Base-by-base conservation (phyloP, 2,113 vertebrate genomes). In the Suncus etruscus region DNA sequence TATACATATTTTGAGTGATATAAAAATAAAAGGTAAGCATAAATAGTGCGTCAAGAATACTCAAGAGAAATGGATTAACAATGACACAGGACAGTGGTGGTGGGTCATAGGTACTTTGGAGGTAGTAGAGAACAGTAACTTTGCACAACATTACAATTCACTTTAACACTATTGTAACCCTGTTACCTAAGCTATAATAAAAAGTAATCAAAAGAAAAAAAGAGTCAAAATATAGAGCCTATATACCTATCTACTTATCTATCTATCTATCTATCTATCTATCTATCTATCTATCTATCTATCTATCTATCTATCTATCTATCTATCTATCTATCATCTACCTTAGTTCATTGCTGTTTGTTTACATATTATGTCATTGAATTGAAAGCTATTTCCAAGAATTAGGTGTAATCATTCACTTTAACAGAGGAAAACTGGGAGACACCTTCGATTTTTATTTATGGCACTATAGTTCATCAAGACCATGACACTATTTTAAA, bases 311-410 rank as follows among this genome's bases (percentile, higher is more conserved):
- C 39, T 39, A 39, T 39, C 39, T 39, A 5, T 39, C 39, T 39
- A 5, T 39, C 39, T 39, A 5, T 39, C 39, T 39, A 5, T 39
- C 39, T 39, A n/a, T n/a, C n/a, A n/a, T n/a, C n/a, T n/a, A n/a
- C n/a, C n/a, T n/a, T n/a, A n/a, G 54, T 14, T 16, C 54, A 80
- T 48, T 8, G n/a, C 11, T 85, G 80, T 20, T 8, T 76, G 11
- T 92, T 91, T 84, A 58, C 29, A 89, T 0, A 76, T 72, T 61
- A 68, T 25, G 39, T 77, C 12, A 66, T 39, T 61, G 78, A 65
- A 85, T 31, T 74, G n/a, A 78, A 92, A 87, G 58, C 20, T 31
- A 32, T 91, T 47, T 48, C 73, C 61, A 86, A 89, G 29, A 87
- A 69, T 4, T 86, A 51, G 27, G 6, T 70, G 8, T 54, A 12